phyloP scores from a whole-genome alignment of 2,797 vertebrate species.

The Masticophis lateralis region DNA sequence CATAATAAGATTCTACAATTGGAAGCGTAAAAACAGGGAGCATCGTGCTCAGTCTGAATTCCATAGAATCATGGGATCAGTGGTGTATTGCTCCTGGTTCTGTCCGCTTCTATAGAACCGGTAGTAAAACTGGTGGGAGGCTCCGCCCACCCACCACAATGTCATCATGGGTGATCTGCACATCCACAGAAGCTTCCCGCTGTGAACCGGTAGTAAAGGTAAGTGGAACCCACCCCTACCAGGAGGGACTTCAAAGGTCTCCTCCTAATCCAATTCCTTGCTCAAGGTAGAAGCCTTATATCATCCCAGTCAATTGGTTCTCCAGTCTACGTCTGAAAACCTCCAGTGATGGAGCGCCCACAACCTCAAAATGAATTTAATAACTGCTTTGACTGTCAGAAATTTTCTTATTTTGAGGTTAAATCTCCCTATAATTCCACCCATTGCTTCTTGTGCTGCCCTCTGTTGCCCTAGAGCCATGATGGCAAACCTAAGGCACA shows the following conservation, averaged over 20 bases:
- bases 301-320: not conserved
- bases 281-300: not conserved
- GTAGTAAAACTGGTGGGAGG: no score
- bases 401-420: not conserved
- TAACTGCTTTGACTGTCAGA: not conserved
- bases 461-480: not conserved
- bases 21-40: no score
- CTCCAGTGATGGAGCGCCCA: not conserved
- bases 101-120: no score
- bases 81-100: no score
- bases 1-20: no score
- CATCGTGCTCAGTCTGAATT: no score
- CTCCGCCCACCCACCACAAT: no score
- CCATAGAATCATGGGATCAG: not conserved
- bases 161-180: no score
- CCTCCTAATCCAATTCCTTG: not conserved
- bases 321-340: not conserved
- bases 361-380: not conserved
- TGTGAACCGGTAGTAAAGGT: no score
- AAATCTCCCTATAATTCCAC: not conserved
- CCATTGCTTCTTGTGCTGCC: not conserved
- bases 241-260: not conserved
- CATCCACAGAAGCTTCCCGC: no score
- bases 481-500: no score
- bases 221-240: no score